These are phyloP conservation scores for Lasioglossum malachurum DNA, from an alignment of 2,888 invertebrate genomes.

Conservation along the genomic window DNA sequence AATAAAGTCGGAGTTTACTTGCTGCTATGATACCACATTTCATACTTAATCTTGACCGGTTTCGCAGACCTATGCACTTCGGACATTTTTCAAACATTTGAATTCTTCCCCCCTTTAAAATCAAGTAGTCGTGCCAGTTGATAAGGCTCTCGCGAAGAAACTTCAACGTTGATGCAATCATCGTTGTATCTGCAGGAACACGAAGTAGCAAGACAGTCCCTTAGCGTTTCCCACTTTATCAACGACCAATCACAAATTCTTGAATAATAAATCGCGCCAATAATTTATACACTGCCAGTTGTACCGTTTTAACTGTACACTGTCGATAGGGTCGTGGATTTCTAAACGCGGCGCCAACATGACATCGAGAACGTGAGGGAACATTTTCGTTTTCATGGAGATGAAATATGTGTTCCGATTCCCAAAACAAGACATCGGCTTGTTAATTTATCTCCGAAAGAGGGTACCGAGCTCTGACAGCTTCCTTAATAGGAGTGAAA, in stretches of 20 bases:
- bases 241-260: conserved; percentile 28
- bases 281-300: conserved; percentile 44
- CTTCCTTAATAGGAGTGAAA: conserved; percentile 27
- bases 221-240: conserved; percentile 28
- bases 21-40: neutral
- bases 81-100: neutral
- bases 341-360: conserved; percentile 13
- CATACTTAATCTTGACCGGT: neutral
- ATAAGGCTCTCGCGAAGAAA: neutral
- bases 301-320: conserved; percentile 54
- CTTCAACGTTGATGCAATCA: neutral
- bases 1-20: neutral
- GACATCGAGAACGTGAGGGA: conserved; percentile 17
- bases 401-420: conserved; percentile 11
- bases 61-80: neutral
- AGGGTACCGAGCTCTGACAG: conserved; percentile 36
- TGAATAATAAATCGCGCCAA: conserved; percentile 38
- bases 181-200: conserved; percentile 8
- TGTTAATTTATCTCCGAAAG: conserved; percentile 40
- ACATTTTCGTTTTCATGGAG: conserved; percentile 22
- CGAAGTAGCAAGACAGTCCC: conserved; percentile 5
- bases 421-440: conserved; percentile 41
- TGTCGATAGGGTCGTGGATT: conserved; percentile 32
- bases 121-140: conserved; percentile 3
- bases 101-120: neutral